Conservation (phyloP, 2,113 vertebrate genomes). For the Rhinopomastus cyanomelas region DNA sequence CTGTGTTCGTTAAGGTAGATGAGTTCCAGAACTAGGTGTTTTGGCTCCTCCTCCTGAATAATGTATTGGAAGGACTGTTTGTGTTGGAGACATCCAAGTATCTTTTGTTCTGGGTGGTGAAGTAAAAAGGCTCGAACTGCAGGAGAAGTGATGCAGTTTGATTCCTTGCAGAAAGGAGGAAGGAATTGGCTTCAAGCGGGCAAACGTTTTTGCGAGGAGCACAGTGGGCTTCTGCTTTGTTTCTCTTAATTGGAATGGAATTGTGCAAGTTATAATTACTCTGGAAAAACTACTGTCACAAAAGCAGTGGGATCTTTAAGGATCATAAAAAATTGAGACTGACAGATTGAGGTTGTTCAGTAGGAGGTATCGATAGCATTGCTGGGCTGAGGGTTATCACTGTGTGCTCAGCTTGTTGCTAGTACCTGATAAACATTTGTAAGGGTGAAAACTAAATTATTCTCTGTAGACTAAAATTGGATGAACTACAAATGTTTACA, state of each 20-base stretch:
- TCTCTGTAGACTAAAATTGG: not conserved
- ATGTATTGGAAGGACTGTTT: not conserved
- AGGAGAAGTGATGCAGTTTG: not conserved
- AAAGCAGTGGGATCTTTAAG: constrained; percentile 7
- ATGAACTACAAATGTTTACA: not conserved
- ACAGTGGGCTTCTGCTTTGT: constrained; percentile 15
- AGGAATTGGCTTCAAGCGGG: not conserved
- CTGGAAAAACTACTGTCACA: constrained; percentile 9
- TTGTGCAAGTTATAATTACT: constrained; percentile 48
- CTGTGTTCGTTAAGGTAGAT: not conserved
- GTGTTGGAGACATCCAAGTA: not conserved
- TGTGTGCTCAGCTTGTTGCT: not conserved
- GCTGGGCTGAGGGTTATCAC: not conserved
- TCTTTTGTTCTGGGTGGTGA: not conserved
- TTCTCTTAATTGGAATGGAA: constrained; percentile 50
- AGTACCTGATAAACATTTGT: not conserved
- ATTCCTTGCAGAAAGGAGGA: not conserved
- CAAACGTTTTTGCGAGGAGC: not conserved
- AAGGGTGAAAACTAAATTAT: not conserved
- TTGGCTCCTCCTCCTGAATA: not conserved
- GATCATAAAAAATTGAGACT: constrained; percentile 30
- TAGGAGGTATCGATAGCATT: not conserved
- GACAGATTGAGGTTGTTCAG: constrained; percentile 49
- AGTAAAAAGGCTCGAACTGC: not conserved
- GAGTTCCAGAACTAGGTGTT: not conserved